A percentile compares a stretch with the other conserved stretches of the same genome.
Evolutionary conservation across 2,888 invertebrate species (phyloP).

Genomic region (Neoaliturus tenellus): DNA sequence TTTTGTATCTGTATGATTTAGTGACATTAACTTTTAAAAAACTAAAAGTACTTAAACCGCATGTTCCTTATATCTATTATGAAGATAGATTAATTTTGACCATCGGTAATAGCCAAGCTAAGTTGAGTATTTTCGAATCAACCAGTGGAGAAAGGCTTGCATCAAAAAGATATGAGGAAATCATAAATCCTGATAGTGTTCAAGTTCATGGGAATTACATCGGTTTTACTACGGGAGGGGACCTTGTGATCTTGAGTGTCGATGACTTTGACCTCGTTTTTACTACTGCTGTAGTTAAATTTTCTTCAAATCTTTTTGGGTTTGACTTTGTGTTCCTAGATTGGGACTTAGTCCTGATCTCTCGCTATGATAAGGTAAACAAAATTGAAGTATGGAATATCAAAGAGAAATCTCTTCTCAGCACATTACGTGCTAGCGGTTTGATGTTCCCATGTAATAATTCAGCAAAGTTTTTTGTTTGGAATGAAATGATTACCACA

Average conservation of each 20-base stretch:
- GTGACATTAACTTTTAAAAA: background rate
- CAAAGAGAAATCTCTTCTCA: constrained; percentile 19
- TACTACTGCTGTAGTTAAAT: constrained; percentile 33
- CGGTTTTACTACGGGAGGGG: constrained; percentile 29
- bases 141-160: background rate
- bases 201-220: constrained; percentile 9
- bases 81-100: constrained; percentile 18
- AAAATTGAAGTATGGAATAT: constrained; percentile 47
- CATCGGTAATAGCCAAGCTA: background rate
- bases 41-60: constrained; percentile 14
- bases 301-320: constrained; percentile 47
- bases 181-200: constrained; percentile 49
- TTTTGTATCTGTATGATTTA: constrained; percentile 29
- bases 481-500: constrained; percentile 46
- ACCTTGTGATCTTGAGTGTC: constrained; percentile 16
- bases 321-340: constrained; percentile 31
- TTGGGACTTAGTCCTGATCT: constrained; percentile 18
- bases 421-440: constrained; percentile 7
- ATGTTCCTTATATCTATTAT: constrained; percentile 37
- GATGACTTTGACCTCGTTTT: constrained; percentile 34
- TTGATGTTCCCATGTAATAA: constrained; percentile 41
- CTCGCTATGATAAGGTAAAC: constrained; percentile 19
- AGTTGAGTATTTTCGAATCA: constrained; percentile 27
- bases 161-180: constrained; percentile 30
- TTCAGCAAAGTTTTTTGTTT: constrained; percentile 44